phyloP scores from a whole-genome alignment of 2,888 invertebrate genomes.

The Allygus modestus region DNA sequence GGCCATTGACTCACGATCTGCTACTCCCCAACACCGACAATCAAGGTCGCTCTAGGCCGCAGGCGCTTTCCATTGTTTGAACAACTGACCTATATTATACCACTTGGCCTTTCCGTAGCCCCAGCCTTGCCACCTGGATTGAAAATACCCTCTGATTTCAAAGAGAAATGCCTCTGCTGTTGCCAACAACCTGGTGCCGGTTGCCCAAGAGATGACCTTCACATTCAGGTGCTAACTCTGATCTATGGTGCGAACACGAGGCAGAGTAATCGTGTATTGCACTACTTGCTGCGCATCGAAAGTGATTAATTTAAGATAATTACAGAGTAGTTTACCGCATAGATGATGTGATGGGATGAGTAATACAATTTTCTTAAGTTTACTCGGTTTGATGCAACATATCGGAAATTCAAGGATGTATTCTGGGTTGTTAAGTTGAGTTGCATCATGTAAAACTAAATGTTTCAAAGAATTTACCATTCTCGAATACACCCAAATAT shows the following conservation, averaged over 20 bases:
- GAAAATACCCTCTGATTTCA: constrained; percentile 33
- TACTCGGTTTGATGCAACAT: not conserved
- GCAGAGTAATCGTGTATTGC: not conserved
- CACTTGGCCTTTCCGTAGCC: constrained; percentile 38
- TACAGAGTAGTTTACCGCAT: not conserved
- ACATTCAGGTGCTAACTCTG: constrained; percentile 2
- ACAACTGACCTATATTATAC: constrained; percentile 51
- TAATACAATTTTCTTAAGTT: not conserved
- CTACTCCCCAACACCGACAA: constrained; percentile 6
- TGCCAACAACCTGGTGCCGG: constrained; percentile 14
- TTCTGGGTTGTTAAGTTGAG: no score
- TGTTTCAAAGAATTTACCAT: no score
- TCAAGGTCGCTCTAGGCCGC: constrained; percentile 9
- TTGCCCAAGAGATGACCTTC: constrained; percentile 24
- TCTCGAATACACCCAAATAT: no score
- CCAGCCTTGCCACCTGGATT: constrained; percentile 33
- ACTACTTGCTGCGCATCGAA: not conserved
- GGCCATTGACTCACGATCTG: no score
- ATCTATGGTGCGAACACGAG: constrained; percentile 2
- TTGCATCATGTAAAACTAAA: no score
- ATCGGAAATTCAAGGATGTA: not conserved
- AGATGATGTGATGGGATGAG: not conserved
- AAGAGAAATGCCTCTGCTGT: not conserved
- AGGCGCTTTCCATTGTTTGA: constrained; percentile 33
- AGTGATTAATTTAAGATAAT: not conserved